Base-by-base conservation (phyloP, 2,888 invertebrate species). In the Heteromyza rotundicornis region DNA sequence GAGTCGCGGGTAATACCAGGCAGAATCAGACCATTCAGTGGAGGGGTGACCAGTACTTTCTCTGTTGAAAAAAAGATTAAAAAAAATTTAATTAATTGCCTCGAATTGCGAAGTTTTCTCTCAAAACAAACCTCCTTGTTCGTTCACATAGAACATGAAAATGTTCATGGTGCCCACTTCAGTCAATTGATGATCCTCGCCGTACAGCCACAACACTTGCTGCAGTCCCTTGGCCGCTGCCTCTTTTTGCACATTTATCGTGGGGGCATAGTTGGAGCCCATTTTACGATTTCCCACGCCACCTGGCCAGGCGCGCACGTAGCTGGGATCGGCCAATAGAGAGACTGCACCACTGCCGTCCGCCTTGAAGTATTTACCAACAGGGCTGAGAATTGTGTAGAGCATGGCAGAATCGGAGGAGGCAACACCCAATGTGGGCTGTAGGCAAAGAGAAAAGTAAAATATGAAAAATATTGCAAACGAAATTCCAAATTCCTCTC, bases 101-200 rank as follows among this genome's bases (percentile, higher is more conserved):
- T 27, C 27, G n/a, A 16, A 17, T 54, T 54, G 2, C 14, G 1
- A n/a, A 5, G 16, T 19, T 27, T 17, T 19, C n/a, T 1, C 10
- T 1, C 2, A 17, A 2, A 7, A 74, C 83, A 83, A 83, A 96
- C 96, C 94, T 88, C 97, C 98, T 78, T 92, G 85, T 59, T 95
- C 92, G 79, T 98, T 94, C 67, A 91, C 86, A 84, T 90, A 91
- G 75, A 92, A 89, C 80, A 96, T 87, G 81, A 98, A 98, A 59
- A 99, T 89, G 81, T 99, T 99, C 99, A 99, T 99, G 14, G 98
- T 94, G 57, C 99, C 99, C 51, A 95, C 97, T 87, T 99, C 99
- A 0, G 99, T 98, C 23, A 99, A 80, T 80, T 95, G 89, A 78
- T 96, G 91, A 75, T 98, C 91, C 1, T 94, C 90, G 2, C 98